phyloP scores from a whole-genome alignment of 2,888 invertebrate species.

The Drosophila anceps region DNA sequence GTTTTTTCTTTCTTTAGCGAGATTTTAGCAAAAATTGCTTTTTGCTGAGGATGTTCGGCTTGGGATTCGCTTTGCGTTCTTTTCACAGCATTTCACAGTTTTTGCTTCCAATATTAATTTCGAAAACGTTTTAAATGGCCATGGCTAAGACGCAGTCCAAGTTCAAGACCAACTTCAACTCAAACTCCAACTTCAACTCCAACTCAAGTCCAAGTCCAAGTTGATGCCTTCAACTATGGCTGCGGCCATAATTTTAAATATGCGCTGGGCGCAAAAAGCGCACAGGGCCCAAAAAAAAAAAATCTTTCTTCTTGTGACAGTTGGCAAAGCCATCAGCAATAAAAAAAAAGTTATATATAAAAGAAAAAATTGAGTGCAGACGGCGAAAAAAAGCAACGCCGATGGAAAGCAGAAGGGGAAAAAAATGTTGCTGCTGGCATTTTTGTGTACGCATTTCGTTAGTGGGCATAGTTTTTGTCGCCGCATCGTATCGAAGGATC shows the following conservation, averaged over 20 bases:
- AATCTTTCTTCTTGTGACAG: constrained; percentile 66
- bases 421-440: constrained; percentile 70
- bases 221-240: constrained; percentile 30
- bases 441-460: constrained; percentile 70
- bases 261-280: constrained; percentile 51
- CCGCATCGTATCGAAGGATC: constrained; percentile 28
- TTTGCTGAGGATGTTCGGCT: constrained; percentile 52
- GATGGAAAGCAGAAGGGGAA: constrained; percentile 29
- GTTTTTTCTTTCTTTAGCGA: no score
- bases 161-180: constrained; percentile 40
- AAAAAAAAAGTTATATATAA: constrained; percentile 19
- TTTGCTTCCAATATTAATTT: constrained; percentile 79
- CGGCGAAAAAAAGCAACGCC: constrained; percentile 31
- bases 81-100: constrained; percentile 79
- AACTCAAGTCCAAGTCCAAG: constrained; percentile 2
- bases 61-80: constrained; percentile 68
- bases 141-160: constrained; percentile 59
- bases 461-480: constrained; percentile 53
- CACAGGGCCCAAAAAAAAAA: constrained; percentile 25
- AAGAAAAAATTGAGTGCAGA: constrained; percentile 41
- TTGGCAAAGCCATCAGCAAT: constrained; percentile 35
- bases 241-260: constrained; percentile 72
- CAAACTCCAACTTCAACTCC: background rate
- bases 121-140: constrained; percentile 79
- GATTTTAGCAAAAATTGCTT: constrained; percentile 67